A percentile compares a stretch with the other conserved stretches of the same genome.
phyloP scores from a whole-genome alignment of 2,888 invertebrate genomes.

The Andrena haemorrhoa region DNA sequence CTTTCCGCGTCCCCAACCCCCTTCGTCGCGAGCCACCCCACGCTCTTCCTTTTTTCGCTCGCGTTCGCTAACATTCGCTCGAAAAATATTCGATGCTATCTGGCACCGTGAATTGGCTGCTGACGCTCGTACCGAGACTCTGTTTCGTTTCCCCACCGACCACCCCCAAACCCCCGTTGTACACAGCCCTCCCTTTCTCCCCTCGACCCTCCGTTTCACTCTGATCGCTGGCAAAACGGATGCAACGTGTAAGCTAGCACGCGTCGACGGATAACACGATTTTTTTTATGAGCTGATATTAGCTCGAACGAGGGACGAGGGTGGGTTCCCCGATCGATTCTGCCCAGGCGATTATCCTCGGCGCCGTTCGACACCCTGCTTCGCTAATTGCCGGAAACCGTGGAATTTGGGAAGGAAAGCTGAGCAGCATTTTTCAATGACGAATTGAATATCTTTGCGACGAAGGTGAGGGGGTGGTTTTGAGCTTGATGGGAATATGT shows the following conservation, averaged over 20 bases:
- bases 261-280: conserved; percentile 35
- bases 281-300: conserved; percentile 35
- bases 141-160: conserved; percentile 46
- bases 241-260: conserved; percentile 46
- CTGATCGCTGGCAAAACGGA: conserved; percentile 27
- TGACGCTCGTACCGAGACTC: conserved; percentile 71
- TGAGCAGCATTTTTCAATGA: no score
- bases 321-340: neutral
- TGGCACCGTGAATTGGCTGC: conserved; percentile 71
- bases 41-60: conserved; percentile 35
- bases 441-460: neutral
- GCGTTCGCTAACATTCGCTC: conserved; percentile 72
- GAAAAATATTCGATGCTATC: conserved; percentile 80
- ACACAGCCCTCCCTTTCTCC: neutral
- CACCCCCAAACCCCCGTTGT: neutral
- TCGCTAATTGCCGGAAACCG: neutral
- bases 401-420: neutral
- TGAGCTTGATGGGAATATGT: no score
- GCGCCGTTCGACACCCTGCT: neutral
- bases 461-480: neutral
- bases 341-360: neutral
- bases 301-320: neutral
- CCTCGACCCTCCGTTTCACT: neutral
- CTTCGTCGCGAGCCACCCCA: neutral
- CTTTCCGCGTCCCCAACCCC: conserved; percentile 13